Conservation (phyloP, 2,888 invertebrate species). For the Cheilosia pagana region DNA sequence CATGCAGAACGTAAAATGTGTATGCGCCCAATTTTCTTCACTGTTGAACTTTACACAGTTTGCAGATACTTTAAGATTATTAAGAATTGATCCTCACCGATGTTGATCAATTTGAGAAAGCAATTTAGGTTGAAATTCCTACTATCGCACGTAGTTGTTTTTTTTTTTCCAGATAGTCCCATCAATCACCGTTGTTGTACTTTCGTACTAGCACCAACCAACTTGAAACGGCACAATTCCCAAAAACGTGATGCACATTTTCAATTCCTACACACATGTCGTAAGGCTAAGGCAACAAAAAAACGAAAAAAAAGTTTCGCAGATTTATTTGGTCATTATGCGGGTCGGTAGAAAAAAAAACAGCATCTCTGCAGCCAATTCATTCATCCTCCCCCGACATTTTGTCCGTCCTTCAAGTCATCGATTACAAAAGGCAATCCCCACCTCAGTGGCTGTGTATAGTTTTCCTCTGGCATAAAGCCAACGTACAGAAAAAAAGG, state of each 20-base stretch:
- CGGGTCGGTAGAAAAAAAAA: constrained; percentile 24
- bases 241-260: constrained; percentile 31
- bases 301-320: background rate
- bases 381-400: constrained; percentile 13
- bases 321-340: constrained; percentile 63
- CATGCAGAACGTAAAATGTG: no score
- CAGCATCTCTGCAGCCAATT: constrained; percentile 16
- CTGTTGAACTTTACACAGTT: no score
- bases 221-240: background rate
- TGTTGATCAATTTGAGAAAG: no score
- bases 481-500: constrained; percentile 30
- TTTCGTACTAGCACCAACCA: background rate
- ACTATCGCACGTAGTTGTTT: no score
- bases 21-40: no score
- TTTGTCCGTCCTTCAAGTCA: constrained; percentile 28
- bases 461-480: constrained; percentile 36
- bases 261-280: constrained; percentile 22
- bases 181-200: constrained; percentile 2
- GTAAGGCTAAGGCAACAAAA: background rate
- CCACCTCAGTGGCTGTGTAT: constrained; percentile 8
- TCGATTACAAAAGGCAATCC: constrained; percentile 33
- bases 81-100: no score
- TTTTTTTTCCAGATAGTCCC: background rate
- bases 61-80: no score
- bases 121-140: no score